A percentile compares a stretch with the other conserved stretches of the same genome.
Conservation (phyloP, 2,113 vertebrate species). For the Phaetusa simplex region DNA sequence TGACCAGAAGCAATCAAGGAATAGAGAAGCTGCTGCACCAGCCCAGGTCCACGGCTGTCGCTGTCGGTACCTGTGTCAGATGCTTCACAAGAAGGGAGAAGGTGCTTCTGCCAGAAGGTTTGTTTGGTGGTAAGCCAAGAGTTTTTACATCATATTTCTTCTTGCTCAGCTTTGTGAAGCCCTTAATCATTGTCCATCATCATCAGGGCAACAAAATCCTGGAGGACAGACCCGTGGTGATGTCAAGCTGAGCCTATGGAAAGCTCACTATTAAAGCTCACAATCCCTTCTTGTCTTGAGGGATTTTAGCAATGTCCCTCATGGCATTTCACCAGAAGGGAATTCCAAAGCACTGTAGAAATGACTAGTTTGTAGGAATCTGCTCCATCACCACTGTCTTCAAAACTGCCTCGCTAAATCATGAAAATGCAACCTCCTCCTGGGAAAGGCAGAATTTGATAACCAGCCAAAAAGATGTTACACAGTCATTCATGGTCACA, state of each 20-base stretch:
- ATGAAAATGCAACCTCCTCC: neutral
- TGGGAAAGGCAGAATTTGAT: neutral
- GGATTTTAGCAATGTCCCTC: neutral
- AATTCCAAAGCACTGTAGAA: neutral
- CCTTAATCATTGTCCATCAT: neutral
- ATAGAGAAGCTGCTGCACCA: neutral
- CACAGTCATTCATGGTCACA: neutral
- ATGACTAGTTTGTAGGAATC: neutral
- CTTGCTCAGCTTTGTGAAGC: neutral
- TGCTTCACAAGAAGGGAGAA: neutral
- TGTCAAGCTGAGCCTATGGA: neutral
- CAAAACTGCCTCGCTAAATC: neutral
- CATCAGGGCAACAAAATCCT: neutral
- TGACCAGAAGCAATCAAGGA: neutral
- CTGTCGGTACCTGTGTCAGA: neutral
- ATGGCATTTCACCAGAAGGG: neutral
- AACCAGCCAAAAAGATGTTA: neutral
- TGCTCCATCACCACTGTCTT: neutral
- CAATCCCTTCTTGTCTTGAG: neutral
- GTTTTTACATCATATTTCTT: neutral
- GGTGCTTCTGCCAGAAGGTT: neutral
- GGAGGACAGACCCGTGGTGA: neutral
- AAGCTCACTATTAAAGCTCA: neutral
- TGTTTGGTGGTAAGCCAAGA: neutral
- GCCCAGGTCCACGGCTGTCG: neutral